These are phyloP conservation scores for Temnothorax ravouxi DNA, from an alignment of 2,888 invertebrate genomes.

Conservation along the genomic window DNA sequence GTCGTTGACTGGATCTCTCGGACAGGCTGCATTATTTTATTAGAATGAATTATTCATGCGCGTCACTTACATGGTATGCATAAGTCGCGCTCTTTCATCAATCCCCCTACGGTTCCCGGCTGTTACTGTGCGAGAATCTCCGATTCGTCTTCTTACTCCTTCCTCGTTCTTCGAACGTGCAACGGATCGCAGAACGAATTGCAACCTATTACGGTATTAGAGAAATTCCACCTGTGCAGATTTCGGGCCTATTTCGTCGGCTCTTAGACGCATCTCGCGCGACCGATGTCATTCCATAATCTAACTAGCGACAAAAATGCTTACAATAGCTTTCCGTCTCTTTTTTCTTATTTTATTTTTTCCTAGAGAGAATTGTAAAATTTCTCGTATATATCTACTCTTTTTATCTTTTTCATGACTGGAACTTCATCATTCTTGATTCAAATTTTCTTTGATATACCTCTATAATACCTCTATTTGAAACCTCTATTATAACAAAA, in stretches of 20 bases:
- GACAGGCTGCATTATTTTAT: slow-evolving; percentile 84
- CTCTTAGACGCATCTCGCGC: slow-evolving; percentile 63
- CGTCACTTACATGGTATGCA: slow-evolving; percentile 85
- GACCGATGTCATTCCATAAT: slow-evolving; percentile 80
- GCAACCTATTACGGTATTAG: slow-evolving; percentile 33
- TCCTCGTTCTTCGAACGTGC: slow-evolving; percentile 46
- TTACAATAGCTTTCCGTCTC: slow-evolving; percentile 63
- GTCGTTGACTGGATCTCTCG: slow-evolving; percentile 58
- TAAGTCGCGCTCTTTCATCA: slow-evolving; percentile 85
- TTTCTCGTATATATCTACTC: neutral
- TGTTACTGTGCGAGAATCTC: slow-evolving; percentile 50
- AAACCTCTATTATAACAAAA: neutral
- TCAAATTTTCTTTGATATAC: neutral
- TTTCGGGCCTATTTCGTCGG: slow-evolving; percentile 58
- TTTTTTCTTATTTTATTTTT: slow-evolving; percentile 29
- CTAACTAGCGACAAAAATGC: slow-evolving; percentile 78
- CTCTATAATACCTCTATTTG: neutral
- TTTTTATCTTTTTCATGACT: neutral
- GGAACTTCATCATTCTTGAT: neutral
- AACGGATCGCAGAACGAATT: slow-evolving; percentile 38
- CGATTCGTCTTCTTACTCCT: slow-evolving; percentile 45
- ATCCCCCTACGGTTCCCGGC: slow-evolving; percentile 67
- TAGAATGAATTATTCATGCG: slow-evolving; percentile 85
- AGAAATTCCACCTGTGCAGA: slow-evolving; percentile 64
- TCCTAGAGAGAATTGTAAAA: neutral